Evolutionary conservation across 2,888 invertebrate genomes (phyloP).

Genomic region (Galeopsomyia nigrocyanea): DNA sequence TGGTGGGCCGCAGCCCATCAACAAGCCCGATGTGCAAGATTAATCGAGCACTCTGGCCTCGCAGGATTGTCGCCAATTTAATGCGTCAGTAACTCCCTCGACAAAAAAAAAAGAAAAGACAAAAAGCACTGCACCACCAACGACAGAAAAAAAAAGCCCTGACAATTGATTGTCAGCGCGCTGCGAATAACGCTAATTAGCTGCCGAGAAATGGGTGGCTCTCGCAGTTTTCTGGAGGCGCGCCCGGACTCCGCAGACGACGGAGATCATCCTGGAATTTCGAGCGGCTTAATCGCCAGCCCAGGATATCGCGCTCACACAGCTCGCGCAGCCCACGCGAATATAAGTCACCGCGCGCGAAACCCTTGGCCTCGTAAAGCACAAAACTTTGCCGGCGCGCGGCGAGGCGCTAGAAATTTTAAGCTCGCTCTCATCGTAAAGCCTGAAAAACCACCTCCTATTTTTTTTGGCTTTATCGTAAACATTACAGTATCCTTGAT

Average conservation of each 20-base stretch:
- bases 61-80: conserved; percentile 22
- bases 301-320: conserved; percentile 7
- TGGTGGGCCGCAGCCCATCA: no score
- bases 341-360: conserved; percentile 3
- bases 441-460: no score
- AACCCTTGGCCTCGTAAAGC: conserved; percentile 27
- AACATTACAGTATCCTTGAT: no score
- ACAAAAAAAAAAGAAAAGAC: neutral
- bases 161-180: neutral
- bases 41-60: conserved; percentile 26
- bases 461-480: no score
- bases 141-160: no score
- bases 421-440: conserved; percentile 9
- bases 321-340: neutral
- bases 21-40: conserved; percentile 9
- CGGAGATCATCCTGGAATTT: neutral
- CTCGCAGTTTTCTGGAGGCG: conserved; percentile 2
- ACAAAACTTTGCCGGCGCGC: conserved; percentile 25
- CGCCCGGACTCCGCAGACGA: neutral
- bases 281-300: neutral
- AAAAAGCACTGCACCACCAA: neutral
- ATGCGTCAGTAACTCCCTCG: conserved; percentile 12
- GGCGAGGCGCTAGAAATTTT: conserved; percentile 1
- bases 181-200: conserved; percentile 22
- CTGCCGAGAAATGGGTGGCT: neutral